A percentile compares a stretch with the other conserved stretches of the same genome.
phyloP scores from a whole-genome alignment of 2,797 vertebrate species.

The Coreius guichenoti region DNA sequence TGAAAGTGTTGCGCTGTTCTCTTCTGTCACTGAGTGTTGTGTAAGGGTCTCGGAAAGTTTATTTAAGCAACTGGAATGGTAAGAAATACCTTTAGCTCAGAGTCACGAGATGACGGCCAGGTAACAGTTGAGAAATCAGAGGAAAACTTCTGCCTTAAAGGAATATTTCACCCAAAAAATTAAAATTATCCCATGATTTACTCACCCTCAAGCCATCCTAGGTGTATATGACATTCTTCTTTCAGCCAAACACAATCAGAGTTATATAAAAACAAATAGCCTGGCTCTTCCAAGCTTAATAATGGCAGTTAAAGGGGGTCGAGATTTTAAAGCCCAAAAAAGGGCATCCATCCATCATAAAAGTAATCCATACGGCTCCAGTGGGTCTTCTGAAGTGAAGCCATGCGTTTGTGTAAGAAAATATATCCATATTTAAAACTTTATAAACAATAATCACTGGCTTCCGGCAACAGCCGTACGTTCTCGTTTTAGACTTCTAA shows the following conservation, averaged over 20 bases:
- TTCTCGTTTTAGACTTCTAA: no score
- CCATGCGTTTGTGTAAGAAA: no score
- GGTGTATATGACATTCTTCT: not conserved
- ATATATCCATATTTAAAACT: no score
- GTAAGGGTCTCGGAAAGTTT: not conserved
- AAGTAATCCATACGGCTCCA: not conserved
- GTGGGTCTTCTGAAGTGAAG: no score
- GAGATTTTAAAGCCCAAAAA: not conserved
- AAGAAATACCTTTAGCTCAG: not conserved
- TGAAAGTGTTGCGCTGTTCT: not conserved
- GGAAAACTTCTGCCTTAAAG: not conserved
- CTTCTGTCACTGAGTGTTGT: not conserved
- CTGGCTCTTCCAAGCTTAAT: not conserved
- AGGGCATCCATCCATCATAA: not conserved
- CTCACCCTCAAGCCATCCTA: not conserved
- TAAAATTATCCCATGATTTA: not conserved
- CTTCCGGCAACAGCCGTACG: no score
- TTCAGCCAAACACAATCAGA: not conserved
- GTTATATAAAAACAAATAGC: not conserved
- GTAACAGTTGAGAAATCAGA: not conserved
- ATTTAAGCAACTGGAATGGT: not conserved
- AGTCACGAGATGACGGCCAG: not conserved
- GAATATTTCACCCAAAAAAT: not conserved
- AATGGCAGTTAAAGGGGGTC: not conserved
- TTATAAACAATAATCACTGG: no score